Conservation (phyloP, 2,888 invertebrate genomes). For the Teleogryllus oceanicus region DNA sequence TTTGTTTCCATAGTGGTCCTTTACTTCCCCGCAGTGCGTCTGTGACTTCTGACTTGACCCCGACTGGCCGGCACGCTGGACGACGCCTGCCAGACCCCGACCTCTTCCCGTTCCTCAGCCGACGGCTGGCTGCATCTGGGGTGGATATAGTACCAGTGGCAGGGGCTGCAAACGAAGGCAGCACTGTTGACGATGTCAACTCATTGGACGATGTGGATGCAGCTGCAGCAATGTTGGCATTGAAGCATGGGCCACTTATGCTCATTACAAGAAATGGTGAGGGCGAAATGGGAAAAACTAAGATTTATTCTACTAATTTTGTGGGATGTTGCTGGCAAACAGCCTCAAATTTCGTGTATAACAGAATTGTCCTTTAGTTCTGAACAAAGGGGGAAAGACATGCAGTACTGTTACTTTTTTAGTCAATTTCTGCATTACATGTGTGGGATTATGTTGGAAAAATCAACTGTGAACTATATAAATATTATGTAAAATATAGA, state of each 20-base stretch:
- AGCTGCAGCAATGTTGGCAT: constrained; percentile 81
- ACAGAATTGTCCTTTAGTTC: too few species aligned
- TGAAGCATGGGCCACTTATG: constrained; percentile 78
- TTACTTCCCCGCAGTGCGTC: too few species aligned
- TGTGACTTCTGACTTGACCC: background rate
- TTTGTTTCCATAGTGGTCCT: too few species aligned
- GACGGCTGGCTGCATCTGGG: constrained; percentile 49
- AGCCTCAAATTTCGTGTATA: too few species aligned
- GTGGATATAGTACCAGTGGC: background rate
- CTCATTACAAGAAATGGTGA: constrained; percentile 44
- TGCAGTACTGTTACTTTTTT: too few species aligned
- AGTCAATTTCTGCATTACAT: too few species aligned
- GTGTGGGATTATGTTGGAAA: too few species aligned
- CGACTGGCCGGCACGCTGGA: background rate
- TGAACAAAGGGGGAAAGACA: too few species aligned
- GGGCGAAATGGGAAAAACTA: background rate
- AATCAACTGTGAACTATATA: too few species aligned
- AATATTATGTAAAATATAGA: too few species aligned
- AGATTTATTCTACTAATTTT: constrained; percentile 9
- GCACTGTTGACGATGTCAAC: constrained; percentile 43
- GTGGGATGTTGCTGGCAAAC: background rate
- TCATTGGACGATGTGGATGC: constrained; percentile 65
- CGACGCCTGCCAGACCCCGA: constrained; percentile 64
- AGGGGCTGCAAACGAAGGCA: background rate
- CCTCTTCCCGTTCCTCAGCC: constrained; percentile 79